Base-by-base conservation (phyloP, 2,888 invertebrate species). In the Oxystoma pomonae region DNA sequence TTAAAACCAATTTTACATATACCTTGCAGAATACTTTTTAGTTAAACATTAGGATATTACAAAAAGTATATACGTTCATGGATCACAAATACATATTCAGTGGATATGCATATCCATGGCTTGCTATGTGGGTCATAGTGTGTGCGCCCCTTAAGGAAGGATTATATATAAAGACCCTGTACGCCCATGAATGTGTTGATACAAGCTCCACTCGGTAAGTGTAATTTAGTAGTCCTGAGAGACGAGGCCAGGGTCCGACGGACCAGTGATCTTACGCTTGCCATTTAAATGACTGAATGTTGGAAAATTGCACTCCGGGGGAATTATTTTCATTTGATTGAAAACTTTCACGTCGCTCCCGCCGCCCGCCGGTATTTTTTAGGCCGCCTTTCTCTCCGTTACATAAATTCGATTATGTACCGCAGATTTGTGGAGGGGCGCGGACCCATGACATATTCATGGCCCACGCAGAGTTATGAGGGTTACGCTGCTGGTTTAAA, bases 291-390 rank as follows among this genome's bases (percentile, higher is more conserved):
- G 80, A 80, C 79, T 80, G 79, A 79, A 76, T 85, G 85, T 83
- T 84, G 85, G 84, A 84, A 85, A 86, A 87, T 86, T 85, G 85
- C 85, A 84, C 87, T 85, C 86, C 80, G 75, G 87, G 86, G 87
- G 86, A 87, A 87, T 87, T 86, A 86, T 86, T 86, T 35, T 86
- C 86, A 86, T 87, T 86, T 85, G 86, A 86, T 86, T 86, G 85
- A 83, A 83, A 83, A 82, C 78, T 79, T 78, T 79, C 78, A 76
- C 76, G 77, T 77, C 74, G 35, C 35, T 3, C 12, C 35, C 35
- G 35, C 35, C 12, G 35, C 5, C 5, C 35, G 73, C 73, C 74
- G 64, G 77, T 72, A 75, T 77, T 79, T 78, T 78, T 78, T 77
- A 75, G 74, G 73, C 71, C 75, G 73, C 72, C 76, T 75, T 76